Percentiles rank a stretch among this genome's conserved stretches.
Conservation (phyloP, 2,113 vertebrate genomes). For the Synodontis membranacea region DNA sequence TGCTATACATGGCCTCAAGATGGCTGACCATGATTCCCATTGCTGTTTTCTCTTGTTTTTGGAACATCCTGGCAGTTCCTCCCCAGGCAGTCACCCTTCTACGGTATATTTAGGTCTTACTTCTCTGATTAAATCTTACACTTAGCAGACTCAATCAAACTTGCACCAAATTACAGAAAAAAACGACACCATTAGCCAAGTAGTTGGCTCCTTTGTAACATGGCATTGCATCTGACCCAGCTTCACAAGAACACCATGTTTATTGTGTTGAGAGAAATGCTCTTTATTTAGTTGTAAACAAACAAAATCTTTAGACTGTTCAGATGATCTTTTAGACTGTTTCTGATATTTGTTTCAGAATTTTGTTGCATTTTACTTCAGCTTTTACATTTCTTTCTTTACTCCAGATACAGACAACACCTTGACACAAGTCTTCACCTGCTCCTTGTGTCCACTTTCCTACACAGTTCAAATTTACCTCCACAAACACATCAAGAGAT, state of each 20-base stretch:
- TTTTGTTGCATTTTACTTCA: not conserved
- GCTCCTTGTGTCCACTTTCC: not conserved
- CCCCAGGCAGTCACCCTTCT: not conserved
- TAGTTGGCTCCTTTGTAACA: not conserved
- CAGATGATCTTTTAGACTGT: not conserved
- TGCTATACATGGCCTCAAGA: not conserved
- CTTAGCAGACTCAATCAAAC: not conserved
- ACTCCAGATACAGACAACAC: not conserved
- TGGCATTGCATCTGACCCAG: not conserved
- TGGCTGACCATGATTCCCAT: not conserved
- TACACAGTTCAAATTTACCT: conserved; percentile 19
- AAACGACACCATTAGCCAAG: not conserved
- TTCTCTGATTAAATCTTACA: not conserved
- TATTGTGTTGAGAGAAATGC: not conserved
- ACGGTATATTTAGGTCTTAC: not conserved
- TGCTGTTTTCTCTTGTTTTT: not conserved
- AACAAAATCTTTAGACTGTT: too few species aligned
- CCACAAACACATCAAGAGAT: conserved; percentile 21
- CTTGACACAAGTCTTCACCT: conserved; percentile 16
- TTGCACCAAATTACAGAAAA: not conserved
- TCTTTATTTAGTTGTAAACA: not conserved
- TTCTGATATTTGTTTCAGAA: not conserved
- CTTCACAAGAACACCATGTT: not conserved
- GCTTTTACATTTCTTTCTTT: not conserved
- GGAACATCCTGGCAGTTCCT: not conserved